Evolutionary conservation across 2,797 vertebrate species (phyloP).

Genomic region (Thripadectes ignobilis): DNA sequence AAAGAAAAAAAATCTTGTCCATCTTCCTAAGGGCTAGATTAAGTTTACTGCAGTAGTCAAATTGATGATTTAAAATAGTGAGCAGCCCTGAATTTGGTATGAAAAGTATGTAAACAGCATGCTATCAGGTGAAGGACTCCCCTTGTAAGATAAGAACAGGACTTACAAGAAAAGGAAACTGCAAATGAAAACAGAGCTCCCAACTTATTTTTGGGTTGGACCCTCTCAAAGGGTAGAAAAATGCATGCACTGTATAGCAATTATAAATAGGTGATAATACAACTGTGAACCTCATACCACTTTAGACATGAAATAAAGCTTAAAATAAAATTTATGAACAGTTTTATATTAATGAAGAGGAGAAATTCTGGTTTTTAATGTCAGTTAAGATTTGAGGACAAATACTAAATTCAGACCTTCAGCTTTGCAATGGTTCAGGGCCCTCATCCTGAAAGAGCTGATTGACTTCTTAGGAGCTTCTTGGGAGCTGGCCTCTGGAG

Average conservation of each 20-base stretch:
- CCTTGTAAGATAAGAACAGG: background rate
- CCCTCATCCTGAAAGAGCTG: background rate
- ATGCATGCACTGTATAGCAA: background rate
- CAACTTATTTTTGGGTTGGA: background rate
- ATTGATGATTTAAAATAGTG: background rate
- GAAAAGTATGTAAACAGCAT: background rate
- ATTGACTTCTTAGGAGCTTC: background rate
- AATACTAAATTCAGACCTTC: background rate
- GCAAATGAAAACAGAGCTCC: background rate
- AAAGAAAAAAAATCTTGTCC: background rate
- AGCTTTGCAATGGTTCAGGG: background rate
- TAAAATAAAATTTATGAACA: background rate
- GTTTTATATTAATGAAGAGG: background rate
- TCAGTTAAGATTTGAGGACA: background rate
- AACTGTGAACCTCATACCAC: background rate
- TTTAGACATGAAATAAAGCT: background rate
- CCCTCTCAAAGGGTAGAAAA: background rate
- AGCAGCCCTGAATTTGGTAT: background rate
- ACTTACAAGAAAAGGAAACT: background rate
- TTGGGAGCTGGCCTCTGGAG: background rate
- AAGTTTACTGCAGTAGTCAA: background rate
- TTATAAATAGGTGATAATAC: background rate
- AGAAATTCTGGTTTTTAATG: background rate
- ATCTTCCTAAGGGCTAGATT: background rate
- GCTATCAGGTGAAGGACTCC: background rate